Evolutionary conservation across 1,140 invertebrate species (phyloP), one percentile per base, ranked within the genome.

Genomic region (Ditylenchus dipsaci): DNA sequence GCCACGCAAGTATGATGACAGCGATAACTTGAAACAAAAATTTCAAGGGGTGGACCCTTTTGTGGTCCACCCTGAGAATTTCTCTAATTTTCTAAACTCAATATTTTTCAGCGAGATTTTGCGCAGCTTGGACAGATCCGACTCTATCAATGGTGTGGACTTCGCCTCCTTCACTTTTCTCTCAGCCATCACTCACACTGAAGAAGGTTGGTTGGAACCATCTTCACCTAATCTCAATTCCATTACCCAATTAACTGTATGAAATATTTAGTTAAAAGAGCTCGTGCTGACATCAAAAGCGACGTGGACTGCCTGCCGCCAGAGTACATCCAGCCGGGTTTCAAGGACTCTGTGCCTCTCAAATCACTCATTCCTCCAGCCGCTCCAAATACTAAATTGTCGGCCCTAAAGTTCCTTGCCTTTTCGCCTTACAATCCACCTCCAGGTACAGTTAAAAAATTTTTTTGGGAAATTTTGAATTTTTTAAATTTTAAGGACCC

Each of bases 361-460:
- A 72, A 74, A 60, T 60, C 47, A 17, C 23, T 72, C n/a, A 49
- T 72, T 13, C 71, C 61, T 3, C 9, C 45, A 5, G 42, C 21
- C 15, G 42, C 19, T 27, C 42, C 3, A 38, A 71, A 17, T 19
- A 1, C 30, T 23, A 72, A 27, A 11, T 47, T 72, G 23, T 19
- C 30, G 11, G 69, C 69, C 13, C 33, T 71, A 26, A 71, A 59
- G 63, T 49, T 61, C 11, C 70, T 71, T 43, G 63, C 33, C 47
- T 65, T 72, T 53, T 72, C 71, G 9, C 47, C 71, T 1, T 72
- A 53, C 38, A 72, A 72, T 75, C 71, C 71, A 29, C 71, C 71
- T 8, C 71, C 62, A 19, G 71, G 71, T 5, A 38, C 3, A 3
- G 11, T 11, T 38, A 5, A 5, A 5, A 5, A 38, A 38, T 38